These are phyloP conservation scores for Willowsia nigromaculata DNA, from an alignment of 2,888 invertebrate species.

Conservation along the genomic window DNA sequence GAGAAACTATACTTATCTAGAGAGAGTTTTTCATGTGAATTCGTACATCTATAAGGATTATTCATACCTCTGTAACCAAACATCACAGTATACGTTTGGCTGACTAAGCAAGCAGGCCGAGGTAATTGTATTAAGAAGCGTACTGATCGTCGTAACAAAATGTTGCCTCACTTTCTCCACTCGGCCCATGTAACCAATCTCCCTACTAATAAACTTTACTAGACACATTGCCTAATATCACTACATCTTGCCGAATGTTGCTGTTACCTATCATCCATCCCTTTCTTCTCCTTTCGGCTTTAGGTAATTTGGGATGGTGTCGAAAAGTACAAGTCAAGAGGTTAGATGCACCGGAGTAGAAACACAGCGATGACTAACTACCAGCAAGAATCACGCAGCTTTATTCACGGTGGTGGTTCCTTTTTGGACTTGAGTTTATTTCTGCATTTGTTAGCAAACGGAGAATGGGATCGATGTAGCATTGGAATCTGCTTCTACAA, in stretches of 20 bases:
- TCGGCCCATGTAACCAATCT: conserved; percentile 34
- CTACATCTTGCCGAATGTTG: neutral
- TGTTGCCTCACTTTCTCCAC: conserved; percentile 29
- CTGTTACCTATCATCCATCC: conserved; percentile 27
- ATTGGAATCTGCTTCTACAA: conserved; percentile 1
- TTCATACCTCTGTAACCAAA: conserved; percentile 20
- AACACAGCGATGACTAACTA: conserved; percentile 11
- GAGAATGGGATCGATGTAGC: neutral
- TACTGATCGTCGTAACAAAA: conserved; percentile 37
- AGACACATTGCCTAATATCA: neutral
- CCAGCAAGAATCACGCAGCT: neutral
- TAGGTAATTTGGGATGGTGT: conserved; percentile 59
- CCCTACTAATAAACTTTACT: conserved; percentile 50
- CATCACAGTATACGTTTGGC: conserved; percentile 41
- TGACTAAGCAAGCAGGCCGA: conserved; percentile 58
- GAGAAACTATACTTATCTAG: neutral
- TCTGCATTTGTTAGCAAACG: neutral
- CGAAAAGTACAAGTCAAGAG: conserved; percentile 61
- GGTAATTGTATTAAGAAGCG: conserved; percentile 65
- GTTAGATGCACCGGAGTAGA: conserved; percentile 49
- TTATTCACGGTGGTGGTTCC: conserved; percentile 12
- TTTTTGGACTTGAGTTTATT: neutral
- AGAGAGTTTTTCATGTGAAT: neutral
- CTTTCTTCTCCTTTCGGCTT: conserved; percentile 28
- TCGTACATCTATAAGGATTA: conserved; percentile 11